phyloP scores from a whole-genome alignment of 1,140 invertebrate genomes.

The Drosophila pectinifera region DNA sequence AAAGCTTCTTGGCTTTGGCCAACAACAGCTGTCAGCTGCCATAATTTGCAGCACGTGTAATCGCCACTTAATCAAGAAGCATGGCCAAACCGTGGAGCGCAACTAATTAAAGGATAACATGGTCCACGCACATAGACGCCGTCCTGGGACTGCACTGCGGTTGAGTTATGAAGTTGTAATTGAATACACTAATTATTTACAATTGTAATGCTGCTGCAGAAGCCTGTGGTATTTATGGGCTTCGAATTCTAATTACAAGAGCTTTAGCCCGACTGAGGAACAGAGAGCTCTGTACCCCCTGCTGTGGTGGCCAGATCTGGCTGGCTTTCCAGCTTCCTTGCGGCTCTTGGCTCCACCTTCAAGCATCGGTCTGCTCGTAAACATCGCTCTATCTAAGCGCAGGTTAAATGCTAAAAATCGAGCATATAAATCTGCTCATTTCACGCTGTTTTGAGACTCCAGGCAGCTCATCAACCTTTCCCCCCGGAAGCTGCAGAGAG shows the following conservation, averaged over 20 bases:
- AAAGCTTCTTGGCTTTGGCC: conserved; percentile 12
- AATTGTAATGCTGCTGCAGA: conserved; percentile 34
- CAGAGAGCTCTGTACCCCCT: too few species aligned
- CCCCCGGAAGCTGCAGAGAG: neutral
- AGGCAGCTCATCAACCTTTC: conserved; percentile 45
- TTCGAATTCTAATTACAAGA: conserved; percentile 52
- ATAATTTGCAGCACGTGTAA: conserved; percentile 51
- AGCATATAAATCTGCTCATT: conserved; percentile 63
- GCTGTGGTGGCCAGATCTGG: neutral
- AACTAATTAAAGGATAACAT: conserved; percentile 60
- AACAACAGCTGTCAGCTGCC: conserved; percentile 42
- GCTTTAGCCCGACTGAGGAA: neutral
- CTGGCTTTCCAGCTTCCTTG: neutral
- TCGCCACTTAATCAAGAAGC: conserved; percentile 55
- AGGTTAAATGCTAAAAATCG: conserved; percentile 58
- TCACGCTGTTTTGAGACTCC: conserved; percentile 56
- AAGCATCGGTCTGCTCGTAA: conserved; percentile 3
- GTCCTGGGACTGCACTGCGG: neutral
- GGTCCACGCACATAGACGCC: conserved; percentile 18
- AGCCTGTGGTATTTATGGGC: conserved; percentile 41
- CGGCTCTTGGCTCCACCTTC: neutral
- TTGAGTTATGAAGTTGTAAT: conserved; percentile 73
- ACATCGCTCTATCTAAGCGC: conserved; percentile 26
- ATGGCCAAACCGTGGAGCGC: conserved; percentile 26
- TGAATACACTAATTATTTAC: conserved; percentile 71